Conservation (phyloP, 2,888 invertebrate genomes). For the Drosophila prostipennis region DNA sequence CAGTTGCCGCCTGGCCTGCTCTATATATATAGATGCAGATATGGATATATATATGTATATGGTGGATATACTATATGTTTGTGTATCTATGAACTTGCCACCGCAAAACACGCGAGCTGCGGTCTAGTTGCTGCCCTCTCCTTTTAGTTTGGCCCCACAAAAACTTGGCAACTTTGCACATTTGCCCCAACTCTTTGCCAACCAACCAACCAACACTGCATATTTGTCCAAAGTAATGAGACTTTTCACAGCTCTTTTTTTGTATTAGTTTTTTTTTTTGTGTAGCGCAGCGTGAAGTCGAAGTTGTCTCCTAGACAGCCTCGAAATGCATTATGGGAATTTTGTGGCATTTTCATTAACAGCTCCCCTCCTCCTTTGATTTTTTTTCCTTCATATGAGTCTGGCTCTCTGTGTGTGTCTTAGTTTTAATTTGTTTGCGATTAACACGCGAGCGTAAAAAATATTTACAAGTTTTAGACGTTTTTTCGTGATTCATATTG, state of each 20-base stretch:
- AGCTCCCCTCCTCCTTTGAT: conserved; percentile 31
- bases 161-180: conserved; percentile 71
- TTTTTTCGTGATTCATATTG: conserved; percentile 19
- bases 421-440: conserved; percentile 75
- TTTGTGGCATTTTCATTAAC: conserved; percentile 82
- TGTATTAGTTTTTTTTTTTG: conserved; percentile 15
- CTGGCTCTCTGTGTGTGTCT: conserved; percentile 38
- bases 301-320: conserved; percentile 47
- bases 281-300: conserved; percentile 70
- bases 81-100: conserved; percentile 67
- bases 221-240: conserved; percentile 81
- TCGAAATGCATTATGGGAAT: conserved; percentile 78
- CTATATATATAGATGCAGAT: conserved; percentile 33
- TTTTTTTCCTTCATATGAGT: conserved; percentile 1
- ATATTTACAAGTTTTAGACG: conserved; percentile 24
- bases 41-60: conserved; percentile 33
- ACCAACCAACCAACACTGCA: conserved; percentile 50
- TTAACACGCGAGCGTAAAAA: conserved; percentile 68
- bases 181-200: conserved; percentile 46
- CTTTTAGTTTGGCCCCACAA: conserved; percentile 40
- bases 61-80: conserved; percentile 6
- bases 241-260: conserved; percentile 79
- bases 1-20: conserved; percentile 57
- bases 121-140: conserved; percentile 39
- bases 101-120: conserved; percentile 70